Percentiles rank a stretch among this genome's conserved stretches.
These are phyloP conservation scores for Grus americana DNA, from an alignment of 2,113 vertebrate genomes.

Conservation along the genomic window DNA sequence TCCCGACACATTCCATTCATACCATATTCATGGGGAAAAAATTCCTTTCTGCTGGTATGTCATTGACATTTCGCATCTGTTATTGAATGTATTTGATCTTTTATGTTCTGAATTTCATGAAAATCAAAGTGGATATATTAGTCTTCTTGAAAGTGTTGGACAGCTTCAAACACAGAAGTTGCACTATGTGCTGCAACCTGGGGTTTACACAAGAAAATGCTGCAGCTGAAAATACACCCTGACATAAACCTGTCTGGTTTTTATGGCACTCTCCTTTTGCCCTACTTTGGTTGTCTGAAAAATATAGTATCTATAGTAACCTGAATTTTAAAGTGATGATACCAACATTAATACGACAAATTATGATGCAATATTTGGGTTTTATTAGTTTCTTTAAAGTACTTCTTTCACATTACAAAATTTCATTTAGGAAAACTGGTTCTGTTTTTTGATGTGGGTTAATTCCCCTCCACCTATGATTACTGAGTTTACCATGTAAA, in stretches of 20 bases:
- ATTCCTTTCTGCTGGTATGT: constrained; percentile 22
- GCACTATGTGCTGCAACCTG: neutral
- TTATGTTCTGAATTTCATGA: neutral
- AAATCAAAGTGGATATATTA: neutral
- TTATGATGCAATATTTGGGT: constrained; percentile 46
- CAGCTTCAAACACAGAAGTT: neutral
- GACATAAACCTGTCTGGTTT: neutral
- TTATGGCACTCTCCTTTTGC: neutral
- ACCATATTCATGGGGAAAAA: neutral
- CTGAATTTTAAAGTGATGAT: constrained; percentile 28
- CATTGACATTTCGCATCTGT: neutral
- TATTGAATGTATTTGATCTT: neutral
- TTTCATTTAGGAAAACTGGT: constrained; percentile 28
- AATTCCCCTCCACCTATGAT: constrained; percentile 30
- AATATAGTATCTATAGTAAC: neutral
- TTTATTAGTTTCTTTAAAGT: constrained; percentile 48
- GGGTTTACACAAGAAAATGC: neutral
- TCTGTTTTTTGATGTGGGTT: constrained; percentile 55
- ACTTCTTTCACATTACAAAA: constrained; percentile 49
- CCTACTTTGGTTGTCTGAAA: constrained; percentile 2
- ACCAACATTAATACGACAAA: constrained; percentile 31
- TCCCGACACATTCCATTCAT: neutral
- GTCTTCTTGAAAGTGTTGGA: neutral
- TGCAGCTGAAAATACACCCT: neutral
- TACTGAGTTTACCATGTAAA: constrained; percentile 52